Evolutionary conservation across 2,113 vertebrate genomes (phyloP), one percentile per base, ranked within the genome.

Genomic region (Motacilla tschutschensis): DNA sequence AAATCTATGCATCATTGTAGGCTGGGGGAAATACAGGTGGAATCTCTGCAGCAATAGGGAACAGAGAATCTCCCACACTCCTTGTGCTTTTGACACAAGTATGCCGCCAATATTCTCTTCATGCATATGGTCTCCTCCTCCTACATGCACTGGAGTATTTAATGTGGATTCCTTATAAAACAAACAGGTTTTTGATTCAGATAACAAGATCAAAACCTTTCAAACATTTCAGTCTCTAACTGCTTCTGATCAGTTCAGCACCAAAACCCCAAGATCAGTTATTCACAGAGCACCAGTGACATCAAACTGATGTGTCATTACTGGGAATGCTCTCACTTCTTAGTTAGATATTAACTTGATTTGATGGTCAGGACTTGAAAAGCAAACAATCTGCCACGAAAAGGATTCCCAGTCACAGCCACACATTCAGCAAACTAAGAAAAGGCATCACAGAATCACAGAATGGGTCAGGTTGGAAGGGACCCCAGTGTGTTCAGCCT

Each of bases 101-200:
- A 54, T 3, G 4, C 63, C 3, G 0, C 63, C 71, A 90, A 22
- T 65, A 65, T 81, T 88, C 63, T 81, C 54, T 73, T 78, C 59
- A 72, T 90, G 67, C 75, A 84, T 83, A 62, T 54, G 66, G 64
- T 71, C 59, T 79, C 40, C 50, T 79, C 73, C 83, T 90, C 69
- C 86, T 78, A 78, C 59, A 44, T 36, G 35, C 63, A 82, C 17
- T 20, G 28, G 71, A 41, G 40, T 44, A 65, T 54, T 83, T 75
- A 17, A 72, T 26, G 20, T 35, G 26, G 54, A 86, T 84, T 75
- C 50, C 41, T 83, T 54, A 55, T 31, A 40, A 85, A 91, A 77
- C 50, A 87, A 78, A 43, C 35, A 54, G 11, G 0, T 17, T 84
- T 86, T 82, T 58, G 0, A 54, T 76, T 90, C 33, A 36, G 29